phyloP scores from a whole-genome alignment of 2,888 invertebrate genomes.

The Taenaris catops region DNA sequence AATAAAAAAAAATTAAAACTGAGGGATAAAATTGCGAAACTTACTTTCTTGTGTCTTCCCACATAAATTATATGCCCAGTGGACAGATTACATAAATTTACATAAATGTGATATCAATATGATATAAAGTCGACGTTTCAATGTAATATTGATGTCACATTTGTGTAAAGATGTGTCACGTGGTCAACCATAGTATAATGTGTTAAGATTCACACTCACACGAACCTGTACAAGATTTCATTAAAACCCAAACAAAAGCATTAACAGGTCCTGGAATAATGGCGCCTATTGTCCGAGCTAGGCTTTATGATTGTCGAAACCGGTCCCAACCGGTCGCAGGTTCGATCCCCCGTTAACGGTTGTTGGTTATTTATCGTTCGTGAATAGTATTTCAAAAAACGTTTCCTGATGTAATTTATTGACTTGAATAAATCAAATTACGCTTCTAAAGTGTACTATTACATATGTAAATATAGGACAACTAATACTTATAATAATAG shows the following conservation, averaged over 20 bases:
- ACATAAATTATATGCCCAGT: too few species aligned
- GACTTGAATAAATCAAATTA: slow-evolving; percentile 66
- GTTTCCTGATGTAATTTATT: slow-evolving; percentile 73
- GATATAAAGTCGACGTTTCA: too few species aligned
- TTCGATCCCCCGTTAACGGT: slow-evolving; percentile 40
- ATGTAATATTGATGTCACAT: too few species aligned
- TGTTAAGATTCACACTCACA: not conserved
- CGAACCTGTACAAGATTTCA: not conserved
- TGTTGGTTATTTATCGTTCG: slow-evolving; percentile 51
- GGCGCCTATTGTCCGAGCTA: slow-evolving; percentile 6
- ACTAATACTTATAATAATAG: slow-evolving; percentile 77
- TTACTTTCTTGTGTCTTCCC: too few species aligned
- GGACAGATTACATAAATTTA: too few species aligned
- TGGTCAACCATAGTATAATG: too few species aligned
- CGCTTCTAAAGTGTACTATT: slow-evolving; percentile 78
- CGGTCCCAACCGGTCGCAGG: slow-evolving; percentile 23
- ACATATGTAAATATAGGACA: slow-evolving; percentile 76
- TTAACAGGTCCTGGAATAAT: slow-evolving; percentile 1
- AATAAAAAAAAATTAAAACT: too few species aligned
- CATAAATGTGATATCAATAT: too few species aligned
- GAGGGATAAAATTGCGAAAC: too few species aligned
- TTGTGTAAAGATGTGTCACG: too few species aligned
- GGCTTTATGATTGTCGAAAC: slow-evolving; percentile 25
- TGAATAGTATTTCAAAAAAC: slow-evolving; percentile 58
- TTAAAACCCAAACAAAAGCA: slow-evolving; percentile 2